These are phyloP conservation scores for Copidosoma aretas DNA, from an alignment of 2,888 invertebrate genomes.

Conservation along the genomic window DNA sequence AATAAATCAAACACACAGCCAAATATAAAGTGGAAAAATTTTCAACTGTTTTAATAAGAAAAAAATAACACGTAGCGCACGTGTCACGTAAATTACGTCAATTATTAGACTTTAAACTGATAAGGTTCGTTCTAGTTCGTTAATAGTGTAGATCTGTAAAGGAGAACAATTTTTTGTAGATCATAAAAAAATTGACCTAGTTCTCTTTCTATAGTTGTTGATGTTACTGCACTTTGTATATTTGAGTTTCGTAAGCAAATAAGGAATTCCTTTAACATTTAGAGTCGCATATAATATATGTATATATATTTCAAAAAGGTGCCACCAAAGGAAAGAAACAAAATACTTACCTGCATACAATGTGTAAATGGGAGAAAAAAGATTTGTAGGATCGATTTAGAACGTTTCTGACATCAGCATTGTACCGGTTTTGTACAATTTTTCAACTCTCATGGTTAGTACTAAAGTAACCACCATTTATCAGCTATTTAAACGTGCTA, in stretches of 20 bases:
- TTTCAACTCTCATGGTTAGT: constrained; percentile 18
- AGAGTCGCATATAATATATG: constrained; percentile 8
- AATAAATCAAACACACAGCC: constrained; percentile 16
- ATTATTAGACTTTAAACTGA: constrained; percentile 25
- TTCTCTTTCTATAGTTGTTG: constrained; percentile 6
- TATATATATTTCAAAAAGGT: constrained; percentile 35
- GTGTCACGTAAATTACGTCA: constrained; percentile 26
- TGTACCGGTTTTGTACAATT: constrained; percentile 29
- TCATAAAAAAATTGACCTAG: background rate
- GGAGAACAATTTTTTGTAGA: background rate
- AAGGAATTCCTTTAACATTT: constrained; percentile 15
- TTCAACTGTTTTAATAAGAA: constrained; percentile 5
- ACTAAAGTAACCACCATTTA: constrained; percentile 24
- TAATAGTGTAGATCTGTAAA: background rate
- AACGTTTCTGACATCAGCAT: constrained; percentile 23
- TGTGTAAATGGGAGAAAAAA: constrained; percentile 11
- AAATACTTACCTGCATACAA: constrained; percentile 30
- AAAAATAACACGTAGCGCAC: constrained; percentile 8
- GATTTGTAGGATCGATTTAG: constrained; percentile 22
- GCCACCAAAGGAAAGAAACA: constrained; percentile 23
- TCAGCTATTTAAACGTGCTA: constrained; percentile 14
- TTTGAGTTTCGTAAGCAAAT: background rate
- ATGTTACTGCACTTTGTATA: constrained; percentile 24
- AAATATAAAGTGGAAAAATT: background rate
- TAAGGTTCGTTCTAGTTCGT: background rate